Percentiles rank a stretch among this genome's conserved stretches.
Evolutionary conservation across 1,140 invertebrate genomes (phyloP).

Genomic region (Cepaea nemoralis): DNA sequence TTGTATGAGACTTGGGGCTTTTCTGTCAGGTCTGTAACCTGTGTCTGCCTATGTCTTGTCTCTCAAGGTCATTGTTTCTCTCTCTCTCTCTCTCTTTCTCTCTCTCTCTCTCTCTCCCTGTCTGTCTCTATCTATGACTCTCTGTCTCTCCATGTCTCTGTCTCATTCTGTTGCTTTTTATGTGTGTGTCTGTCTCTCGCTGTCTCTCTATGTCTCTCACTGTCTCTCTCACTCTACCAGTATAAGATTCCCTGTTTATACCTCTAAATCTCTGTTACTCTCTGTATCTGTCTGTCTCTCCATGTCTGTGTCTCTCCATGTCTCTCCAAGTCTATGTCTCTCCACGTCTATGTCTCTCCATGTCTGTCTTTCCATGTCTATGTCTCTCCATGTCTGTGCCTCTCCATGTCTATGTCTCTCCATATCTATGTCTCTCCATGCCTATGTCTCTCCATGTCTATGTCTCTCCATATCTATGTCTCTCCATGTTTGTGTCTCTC

Average conservation of each 20-base stretch:
- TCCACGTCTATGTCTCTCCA: conserved; percentile 4
- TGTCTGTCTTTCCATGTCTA: conserved; percentile 2
- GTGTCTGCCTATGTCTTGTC: no score
- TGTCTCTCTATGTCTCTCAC: neutral
- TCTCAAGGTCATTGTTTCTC: neutral
- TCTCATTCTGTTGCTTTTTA: neutral
- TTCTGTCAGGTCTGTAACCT: no score
- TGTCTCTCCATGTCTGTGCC: neutral
- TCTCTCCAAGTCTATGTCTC: neutral
- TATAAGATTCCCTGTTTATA: neutral
- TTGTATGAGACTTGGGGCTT: no score
- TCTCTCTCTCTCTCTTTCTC: neutral
- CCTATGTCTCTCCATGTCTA: neutral
- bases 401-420: neutral
- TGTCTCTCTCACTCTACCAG: neutral
- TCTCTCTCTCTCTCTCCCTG: neutral
- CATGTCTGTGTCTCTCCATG: neutral
- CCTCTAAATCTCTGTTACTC: neutral
- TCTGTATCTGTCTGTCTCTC: neutral
- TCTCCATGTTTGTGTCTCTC: no score
- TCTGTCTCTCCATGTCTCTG: neutral
- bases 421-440: neutral
- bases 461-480: no score
- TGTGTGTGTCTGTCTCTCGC: neutral
- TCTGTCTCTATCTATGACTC: neutral